A percentile compares a stretch with the other conserved stretches of the same genome.
phyloP scores from a whole-genome alignment of 2,113 vertebrate genomes.

The Protomyctophum bolini region DNA sequence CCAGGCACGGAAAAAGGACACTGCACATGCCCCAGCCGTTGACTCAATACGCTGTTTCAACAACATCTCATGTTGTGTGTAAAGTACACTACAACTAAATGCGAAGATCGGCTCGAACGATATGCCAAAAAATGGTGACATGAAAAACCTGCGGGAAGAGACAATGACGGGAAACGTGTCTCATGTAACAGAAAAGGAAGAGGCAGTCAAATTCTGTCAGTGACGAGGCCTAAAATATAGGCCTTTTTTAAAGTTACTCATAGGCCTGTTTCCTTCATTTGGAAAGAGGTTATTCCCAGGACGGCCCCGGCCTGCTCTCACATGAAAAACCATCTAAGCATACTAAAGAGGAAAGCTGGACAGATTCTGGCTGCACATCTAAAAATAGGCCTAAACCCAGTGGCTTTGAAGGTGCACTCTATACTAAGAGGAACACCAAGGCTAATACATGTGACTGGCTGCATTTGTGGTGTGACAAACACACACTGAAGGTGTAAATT shows the following conservation, averaged over 20 bases:
- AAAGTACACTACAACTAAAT: constrained; percentile 43
- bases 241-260: constrained; percentile 53
- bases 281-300: constrained; percentile 61
- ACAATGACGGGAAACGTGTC: constrained; percentile 62
- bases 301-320: constrained; percentile 45
- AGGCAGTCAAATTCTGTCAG: constrained; percentile 45
- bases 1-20: constrained; percentile 49
- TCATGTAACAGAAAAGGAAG: constrained; percentile 47
- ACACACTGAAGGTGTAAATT: constrained; percentile 28
- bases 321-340: constrained; percentile 58
- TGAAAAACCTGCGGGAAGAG: constrained; percentile 21
- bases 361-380: constrained; percentile 63
- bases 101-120: constrained; percentile 44
- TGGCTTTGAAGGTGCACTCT: constrained; percentile 60
- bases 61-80: constrained; percentile 39
- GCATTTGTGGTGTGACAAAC: constrained; percentile 17
- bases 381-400: constrained; percentile 68
- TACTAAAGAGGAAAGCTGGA: constrained; percentile 62
- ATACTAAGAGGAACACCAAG: constrained; percentile 50
- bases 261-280: constrained; percentile 53
- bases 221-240: constrained; percentile 49
- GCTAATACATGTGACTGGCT: constrained; percentile 56
- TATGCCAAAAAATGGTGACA: constrained; percentile 23
- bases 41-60: constrained; percentile 36
- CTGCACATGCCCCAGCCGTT: constrained; percentile 35